These are phyloP conservation scores for Cephus pulcher DNA, from an alignment of 2,888 invertebrate genomes.

Conservation along the genomic window DNA sequence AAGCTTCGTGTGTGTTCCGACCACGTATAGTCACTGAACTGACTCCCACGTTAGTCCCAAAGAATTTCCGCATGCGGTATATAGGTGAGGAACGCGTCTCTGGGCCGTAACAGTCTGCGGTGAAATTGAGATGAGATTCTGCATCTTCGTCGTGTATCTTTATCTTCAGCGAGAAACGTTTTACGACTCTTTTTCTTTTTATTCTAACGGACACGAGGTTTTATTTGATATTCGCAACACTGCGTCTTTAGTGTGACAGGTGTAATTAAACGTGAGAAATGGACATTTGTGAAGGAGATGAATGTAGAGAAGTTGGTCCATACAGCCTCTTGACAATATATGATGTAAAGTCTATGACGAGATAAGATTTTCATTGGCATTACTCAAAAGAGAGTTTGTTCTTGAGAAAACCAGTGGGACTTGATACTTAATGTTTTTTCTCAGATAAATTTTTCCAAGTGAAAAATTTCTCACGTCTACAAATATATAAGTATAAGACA, in stretches of 20 bases:
- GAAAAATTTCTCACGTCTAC: conserved; percentile 7
- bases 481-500: neutral
- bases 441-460: neutral
- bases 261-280: neutral
- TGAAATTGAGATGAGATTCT: conserved; percentile 4
- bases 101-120: neutral
- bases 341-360: neutral
- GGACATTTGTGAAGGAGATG: neutral
- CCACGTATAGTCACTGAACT: neutral
- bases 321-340: neutral
- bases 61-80: neutral
- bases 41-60: conserved; percentile 1
- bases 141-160: neutral
- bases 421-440: neutral
- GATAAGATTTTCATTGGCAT: neutral
- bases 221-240: neutral
- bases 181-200: neutral
- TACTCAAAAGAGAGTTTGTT: neutral
- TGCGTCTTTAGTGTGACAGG: neutral
- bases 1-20: conserved; percentile 25
- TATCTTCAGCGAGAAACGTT: neutral
- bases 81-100: neutral
- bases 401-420: neutral
- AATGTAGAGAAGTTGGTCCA: neutral
- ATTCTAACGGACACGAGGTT: neutral